Evolutionary conservation across 2,888 invertebrate genomes (phyloP).

Genomic region (Lasius fuliginosus): DNA sequence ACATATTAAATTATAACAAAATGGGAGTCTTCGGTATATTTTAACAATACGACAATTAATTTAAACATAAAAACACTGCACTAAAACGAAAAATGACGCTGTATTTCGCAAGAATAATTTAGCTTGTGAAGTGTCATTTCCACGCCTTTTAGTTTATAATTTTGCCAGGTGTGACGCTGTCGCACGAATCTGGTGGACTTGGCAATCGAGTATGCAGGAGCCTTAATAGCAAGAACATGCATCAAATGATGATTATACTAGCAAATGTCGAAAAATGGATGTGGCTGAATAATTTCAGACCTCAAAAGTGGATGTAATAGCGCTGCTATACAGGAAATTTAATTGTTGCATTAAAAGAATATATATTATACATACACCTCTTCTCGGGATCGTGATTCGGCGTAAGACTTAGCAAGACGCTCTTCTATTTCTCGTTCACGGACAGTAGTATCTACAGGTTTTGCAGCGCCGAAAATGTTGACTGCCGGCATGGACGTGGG

Average conservation of each 20-base stretch:
- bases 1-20: too few species aligned
- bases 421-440: constrained; percentile 97
- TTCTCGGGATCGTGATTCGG: constrained; percentile 80
- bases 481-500: constrained; percentile 88
- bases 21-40: too few species aligned
- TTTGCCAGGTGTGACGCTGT: too few species aligned
- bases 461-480: constrained; percentile 97
- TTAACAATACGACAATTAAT: too few species aligned
- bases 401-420: constrained; percentile 89
- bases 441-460: constrained; percentile 97
- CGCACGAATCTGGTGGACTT: too few species aligned
- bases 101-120: too few species aligned
- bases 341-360: neutral
- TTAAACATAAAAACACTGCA: too few species aligned
- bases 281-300: neutral
- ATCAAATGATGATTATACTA: neutral
- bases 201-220: too few species aligned
- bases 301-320: neutral
- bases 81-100: too few species aligned
- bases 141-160: too few species aligned
- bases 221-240: too few species aligned
- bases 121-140: too few species aligned
- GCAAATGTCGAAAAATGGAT: neutral
- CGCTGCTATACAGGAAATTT: neutral
- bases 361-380: constrained; percentile 74